A percentile compares a stretch with the other conserved stretches of the same genome.
Evolutionary conservation across 2,888 invertebrate genomes (phyloP).

Genomic region (Hypomecis atomaria): DNA sequence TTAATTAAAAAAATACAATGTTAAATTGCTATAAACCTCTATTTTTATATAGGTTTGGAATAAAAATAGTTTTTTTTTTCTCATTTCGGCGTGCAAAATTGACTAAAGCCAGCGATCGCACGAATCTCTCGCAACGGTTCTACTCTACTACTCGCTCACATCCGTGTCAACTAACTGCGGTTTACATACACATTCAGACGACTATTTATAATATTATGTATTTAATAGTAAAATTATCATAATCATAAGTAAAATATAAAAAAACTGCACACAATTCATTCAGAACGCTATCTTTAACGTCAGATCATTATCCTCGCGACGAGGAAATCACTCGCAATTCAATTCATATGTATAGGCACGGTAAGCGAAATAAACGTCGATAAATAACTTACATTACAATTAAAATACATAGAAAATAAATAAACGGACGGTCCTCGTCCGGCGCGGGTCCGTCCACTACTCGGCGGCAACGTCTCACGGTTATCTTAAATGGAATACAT

Average conservation of each 20-base stretch:
- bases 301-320: constrained; percentile 71
- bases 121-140: constrained; percentile 68
- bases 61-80: constrained; percentile 73
- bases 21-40: constrained; percentile 79
- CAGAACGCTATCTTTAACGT: constrained; percentile 57
- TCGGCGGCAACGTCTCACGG: constrained; percentile 73
- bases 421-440: constrained; percentile 82
- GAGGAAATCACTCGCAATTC: constrained; percentile 63
- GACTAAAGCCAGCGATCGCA: constrained; percentile 75
- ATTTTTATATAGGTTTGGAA: constrained; percentile 80
- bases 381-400: constrained; percentile 79
- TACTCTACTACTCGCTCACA: constrained; percentile 56
- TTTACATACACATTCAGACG: constrained; percentile 62
- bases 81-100: constrained; percentile 75
- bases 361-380: constrained; percentile 68
- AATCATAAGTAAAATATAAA: constrained; percentile 58
- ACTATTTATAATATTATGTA: constrained; percentile 44
- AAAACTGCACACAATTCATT: constrained; percentile 66
- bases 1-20: constrained; percentile 79
- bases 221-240: constrained; percentile 57
- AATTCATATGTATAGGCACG: constrained; percentile 56
- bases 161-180: constrained; percentile 59
- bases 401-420: constrained; percentile 76
- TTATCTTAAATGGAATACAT: constrained; percentile 80
- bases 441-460: constrained; percentile 75